phyloP scores from a whole-genome alignment of 1,140 invertebrate genomes.

The Streblospio benedicti region DNA sequence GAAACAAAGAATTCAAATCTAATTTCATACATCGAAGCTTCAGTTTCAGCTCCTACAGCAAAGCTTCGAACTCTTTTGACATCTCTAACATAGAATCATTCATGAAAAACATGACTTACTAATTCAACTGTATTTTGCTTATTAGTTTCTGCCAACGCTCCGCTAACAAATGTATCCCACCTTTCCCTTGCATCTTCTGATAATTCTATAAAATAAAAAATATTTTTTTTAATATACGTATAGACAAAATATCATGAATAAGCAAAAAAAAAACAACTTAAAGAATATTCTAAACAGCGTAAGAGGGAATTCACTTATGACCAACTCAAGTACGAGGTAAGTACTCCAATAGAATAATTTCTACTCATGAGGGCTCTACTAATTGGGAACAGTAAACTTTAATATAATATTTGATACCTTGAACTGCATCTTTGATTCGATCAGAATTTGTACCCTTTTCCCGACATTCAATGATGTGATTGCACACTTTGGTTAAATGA shows the following conservation, averaged over 20 bases:
- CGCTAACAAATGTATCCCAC: constrained; percentile 56
- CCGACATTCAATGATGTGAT: constrained; percentile 52
- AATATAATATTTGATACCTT: constrained; percentile 29
- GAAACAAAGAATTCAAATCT: no score
- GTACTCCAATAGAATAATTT: constrained; percentile 29
- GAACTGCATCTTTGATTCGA: constrained; percentile 40
- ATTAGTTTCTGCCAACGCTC: constrained; percentile 55
- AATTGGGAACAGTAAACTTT: not conserved
- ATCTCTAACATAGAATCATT: no score
- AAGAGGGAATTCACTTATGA: not conserved
- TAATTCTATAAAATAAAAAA: constrained; percentile 44
- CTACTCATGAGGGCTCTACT: constrained; percentile 15
- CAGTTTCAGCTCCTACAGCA: no score
- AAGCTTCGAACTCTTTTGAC: no score
- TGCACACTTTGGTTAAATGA: constrained; percentile 65
- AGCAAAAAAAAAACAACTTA: constrained; percentile 20
- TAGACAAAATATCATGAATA: constrained; percentile 46
- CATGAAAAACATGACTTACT: constrained; percentile 27
- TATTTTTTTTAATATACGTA: not conserved
- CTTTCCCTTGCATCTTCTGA: constrained; percentile 51
- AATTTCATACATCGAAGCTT: no score
- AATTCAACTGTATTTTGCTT: constrained; percentile 53
- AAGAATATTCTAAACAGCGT: not conserved
- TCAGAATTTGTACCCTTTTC: constrained; percentile 46
- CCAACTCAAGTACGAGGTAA: not conserved